Conservation (phyloP, 2,888 invertebrate genomes). For the Slavum lentiscoides region DNA sequence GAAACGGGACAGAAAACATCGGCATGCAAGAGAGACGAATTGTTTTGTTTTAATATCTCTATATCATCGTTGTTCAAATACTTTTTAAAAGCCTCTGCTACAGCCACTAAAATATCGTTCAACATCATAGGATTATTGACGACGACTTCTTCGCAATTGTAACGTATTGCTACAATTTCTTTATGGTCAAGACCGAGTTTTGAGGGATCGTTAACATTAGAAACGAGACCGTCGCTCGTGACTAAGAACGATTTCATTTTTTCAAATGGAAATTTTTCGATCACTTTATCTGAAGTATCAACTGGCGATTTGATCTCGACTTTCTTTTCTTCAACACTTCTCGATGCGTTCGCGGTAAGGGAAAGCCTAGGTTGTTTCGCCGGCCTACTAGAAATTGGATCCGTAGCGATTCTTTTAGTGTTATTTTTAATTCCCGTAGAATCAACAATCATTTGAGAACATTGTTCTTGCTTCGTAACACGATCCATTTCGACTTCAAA, state of each 20-base stretch:
- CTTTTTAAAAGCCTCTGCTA: not conserved
- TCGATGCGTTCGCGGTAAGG: not conserved
- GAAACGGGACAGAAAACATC: not conserved
- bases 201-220: too few species aligned
- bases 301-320: not conserved
- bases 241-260: not conserved
- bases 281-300: not conserved
- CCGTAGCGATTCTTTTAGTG: conserved; percentile 4
- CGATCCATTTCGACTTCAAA: too few species aligned
- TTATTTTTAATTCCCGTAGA: not conserved
- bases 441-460: not conserved
- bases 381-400: conserved; percentile 2
- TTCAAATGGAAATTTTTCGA: not conserved
- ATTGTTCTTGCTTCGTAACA: conserved; percentile 6
- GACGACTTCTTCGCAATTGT: too few species aligned
- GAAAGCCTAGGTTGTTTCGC: conserved; percentile 2
- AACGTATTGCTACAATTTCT: too few species aligned
- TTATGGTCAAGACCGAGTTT: too few species aligned
- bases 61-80: not conserved
- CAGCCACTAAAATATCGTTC: too few species aligned
- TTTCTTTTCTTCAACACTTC: not conserved
- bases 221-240: not conserved
- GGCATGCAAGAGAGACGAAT: not conserved
- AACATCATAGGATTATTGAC: too few species aligned
- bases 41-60: not conserved